phyloP scores from a whole-genome alignment of 1,140 invertebrate genomes.

The Sogatella furcifera region DNA sequence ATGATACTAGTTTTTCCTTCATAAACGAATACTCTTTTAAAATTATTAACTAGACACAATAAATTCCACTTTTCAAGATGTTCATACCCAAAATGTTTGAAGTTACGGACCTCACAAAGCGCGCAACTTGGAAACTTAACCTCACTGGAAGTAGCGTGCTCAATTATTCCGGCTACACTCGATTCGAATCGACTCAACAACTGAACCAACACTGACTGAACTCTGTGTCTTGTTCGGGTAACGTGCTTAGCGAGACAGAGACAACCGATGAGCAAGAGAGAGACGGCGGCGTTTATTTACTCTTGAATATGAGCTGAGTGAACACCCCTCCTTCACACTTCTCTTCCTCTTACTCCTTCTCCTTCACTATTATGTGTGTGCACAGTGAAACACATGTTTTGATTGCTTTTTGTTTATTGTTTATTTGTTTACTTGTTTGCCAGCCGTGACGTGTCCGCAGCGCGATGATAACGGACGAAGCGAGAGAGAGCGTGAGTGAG shows the following conservation, averaged over 20 bases:
- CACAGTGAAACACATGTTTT: constrained; percentile 25
- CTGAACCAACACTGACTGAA: too few relatives aligned
- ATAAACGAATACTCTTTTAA: too few relatives aligned
- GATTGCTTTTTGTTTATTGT: constrained; percentile 28
- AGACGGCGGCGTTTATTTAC: constrained; percentile 23
- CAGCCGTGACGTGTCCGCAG: constrained; percentile 21
- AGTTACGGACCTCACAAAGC: background rate
- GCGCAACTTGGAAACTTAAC: background rate
- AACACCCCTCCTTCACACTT: constrained; percentile 16
- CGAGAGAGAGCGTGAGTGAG: background rate
- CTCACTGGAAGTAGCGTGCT: background rate
- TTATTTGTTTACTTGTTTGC: constrained; percentile 25
- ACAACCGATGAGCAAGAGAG: constrained; percentile 4
- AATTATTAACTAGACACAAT: too few relatives aligned
- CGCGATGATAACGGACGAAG: constrained; percentile 13
- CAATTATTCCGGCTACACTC: background rate
- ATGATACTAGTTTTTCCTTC: too few relatives aligned
- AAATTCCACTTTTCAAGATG: too few relatives aligned
- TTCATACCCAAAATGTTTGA: too few relatives aligned
- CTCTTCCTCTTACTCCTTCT: too few relatives aligned
- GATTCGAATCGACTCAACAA: background rate
- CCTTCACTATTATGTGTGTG: background rate
- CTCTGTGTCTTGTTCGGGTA: background rate
- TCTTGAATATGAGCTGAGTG: constrained; percentile 27
- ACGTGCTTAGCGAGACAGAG: background rate